Evolutionary conservation across 2,797 vertebrate genomes (phyloP), one percentile per base, ranked within the genome.

Genomic region (Epinephelus awoara): DNA sequence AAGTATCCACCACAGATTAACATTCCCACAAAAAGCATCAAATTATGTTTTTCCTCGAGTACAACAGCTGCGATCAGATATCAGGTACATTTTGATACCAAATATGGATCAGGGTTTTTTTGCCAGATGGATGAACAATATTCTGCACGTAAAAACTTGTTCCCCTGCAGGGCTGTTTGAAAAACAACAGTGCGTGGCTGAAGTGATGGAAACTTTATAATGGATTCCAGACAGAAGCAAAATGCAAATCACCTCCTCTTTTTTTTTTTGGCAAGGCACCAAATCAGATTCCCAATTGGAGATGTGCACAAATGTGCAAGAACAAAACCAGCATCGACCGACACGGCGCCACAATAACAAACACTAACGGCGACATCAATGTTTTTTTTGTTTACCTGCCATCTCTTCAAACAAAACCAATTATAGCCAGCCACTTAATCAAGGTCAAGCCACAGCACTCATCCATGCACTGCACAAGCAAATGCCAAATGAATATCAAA

Each of bases 371-470:
- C 15, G 5, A 80, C 67, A 66, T 17, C 17, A 12, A 34, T 51
- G 18, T 10, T 10, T 64, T 63, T 66, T 65, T 40, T 75, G 74
- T 75, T 82, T 57, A 75, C 50, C 64, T 52, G 59, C 18, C 75
- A 73, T 38, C 17, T 72, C 62, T 38, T 75, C 46, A 73, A 79
- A 84, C 58, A 64, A 73, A 86, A 76, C 56, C 77, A 84, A 62
- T 86, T 70, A 81, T 58, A 18, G 34, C 27, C 67, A 57, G 68
- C 8, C 42, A 69, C 65, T 79, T 67, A 75, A 81, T 85, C 69
- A 87, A 83, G 81, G 76, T 85, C 68, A 55, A 55, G 50, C 55
- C 50, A 18, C 59, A 52, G 40, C 58, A 34, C 50, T 55, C 27
- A 29, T 49, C 29, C 57, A 67, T 5, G 46, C 52, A 46, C 40